phyloP scores from a whole-genome alignment of 2,113 vertebrate genomes.

The Pteropus alecto region DNA sequence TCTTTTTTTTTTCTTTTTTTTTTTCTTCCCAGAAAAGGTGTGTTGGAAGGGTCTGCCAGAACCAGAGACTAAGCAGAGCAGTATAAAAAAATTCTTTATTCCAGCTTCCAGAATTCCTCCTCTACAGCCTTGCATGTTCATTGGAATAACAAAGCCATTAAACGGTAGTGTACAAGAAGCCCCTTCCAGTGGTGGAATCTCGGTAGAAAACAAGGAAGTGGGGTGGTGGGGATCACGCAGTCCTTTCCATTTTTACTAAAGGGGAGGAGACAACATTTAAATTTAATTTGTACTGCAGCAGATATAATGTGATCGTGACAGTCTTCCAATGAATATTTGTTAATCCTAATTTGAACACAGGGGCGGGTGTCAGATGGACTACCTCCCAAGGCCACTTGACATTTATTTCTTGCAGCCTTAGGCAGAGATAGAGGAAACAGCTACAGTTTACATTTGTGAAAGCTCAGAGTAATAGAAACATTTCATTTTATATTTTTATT shows the following conservation, averaged over 20 bases:
- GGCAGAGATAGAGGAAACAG: not conserved
- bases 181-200: not conserved
- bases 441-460: not conserved
- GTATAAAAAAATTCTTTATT: constrained; percentile 11
- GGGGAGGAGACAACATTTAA: not conserved
- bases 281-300: not conserved
- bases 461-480: not conserved
- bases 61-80: not conserved
- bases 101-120: constrained; percentile 21
- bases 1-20: no score
- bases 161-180: not conserved
- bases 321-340: not conserved
- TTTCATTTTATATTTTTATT: constrained; percentile 21
- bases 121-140: not conserved
- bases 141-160: constrained; percentile 26
- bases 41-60: constrained; percentile 15
- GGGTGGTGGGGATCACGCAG: not conserved
- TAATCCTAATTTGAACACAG: not conserved
- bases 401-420: not conserved
- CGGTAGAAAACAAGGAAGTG: not conserved
- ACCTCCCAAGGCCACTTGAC: not conserved
- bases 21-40: not conserved
- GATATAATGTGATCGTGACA: not conserved
- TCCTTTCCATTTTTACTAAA: not conserved
- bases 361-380: not conserved